Conservation (phyloP, 2,797 vertebrate species). For the Malacoraja senta region DNA sequence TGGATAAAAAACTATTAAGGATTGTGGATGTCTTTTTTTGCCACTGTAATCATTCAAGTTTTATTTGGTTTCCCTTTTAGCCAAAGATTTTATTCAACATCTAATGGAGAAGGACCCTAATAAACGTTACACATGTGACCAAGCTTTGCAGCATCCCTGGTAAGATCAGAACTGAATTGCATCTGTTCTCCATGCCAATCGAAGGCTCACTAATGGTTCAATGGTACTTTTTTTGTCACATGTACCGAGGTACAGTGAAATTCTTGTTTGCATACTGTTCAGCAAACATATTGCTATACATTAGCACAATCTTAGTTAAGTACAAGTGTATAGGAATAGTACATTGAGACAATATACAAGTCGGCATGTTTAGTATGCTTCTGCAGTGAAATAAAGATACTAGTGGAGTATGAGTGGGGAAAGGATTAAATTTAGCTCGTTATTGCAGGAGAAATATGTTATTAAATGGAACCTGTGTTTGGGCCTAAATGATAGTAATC, state of each 20-base stretch:
- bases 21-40: too few species aligned
- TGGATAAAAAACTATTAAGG: too few species aligned
- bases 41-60: neutral
- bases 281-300: too few species aligned
- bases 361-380: neutral
- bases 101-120: constrained; percentile 87
- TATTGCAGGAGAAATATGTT: neutral
- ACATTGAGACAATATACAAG: too few species aligned
- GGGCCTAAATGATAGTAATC: neutral
- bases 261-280: too few species aligned
- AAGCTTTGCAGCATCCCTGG: constrained; percentile 94
- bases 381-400: too few species aligned
- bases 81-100: constrained; percentile 91
- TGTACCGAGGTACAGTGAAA: too few species aligned
- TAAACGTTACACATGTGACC: constrained; percentile 83
- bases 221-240: too few species aligned
- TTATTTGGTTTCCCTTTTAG: constrained; percentile 51
- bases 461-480: neutral
- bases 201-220: neutral
- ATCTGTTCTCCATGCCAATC: neutral
- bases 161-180: constrained; percentile 48
- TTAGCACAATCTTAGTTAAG: too few species aligned
- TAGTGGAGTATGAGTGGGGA: neutral
- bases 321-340: too few species aligned
- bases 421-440: neutral